Conservation (phyloP, 2,888 invertebrate species). For the Meteorus colon region DNA sequence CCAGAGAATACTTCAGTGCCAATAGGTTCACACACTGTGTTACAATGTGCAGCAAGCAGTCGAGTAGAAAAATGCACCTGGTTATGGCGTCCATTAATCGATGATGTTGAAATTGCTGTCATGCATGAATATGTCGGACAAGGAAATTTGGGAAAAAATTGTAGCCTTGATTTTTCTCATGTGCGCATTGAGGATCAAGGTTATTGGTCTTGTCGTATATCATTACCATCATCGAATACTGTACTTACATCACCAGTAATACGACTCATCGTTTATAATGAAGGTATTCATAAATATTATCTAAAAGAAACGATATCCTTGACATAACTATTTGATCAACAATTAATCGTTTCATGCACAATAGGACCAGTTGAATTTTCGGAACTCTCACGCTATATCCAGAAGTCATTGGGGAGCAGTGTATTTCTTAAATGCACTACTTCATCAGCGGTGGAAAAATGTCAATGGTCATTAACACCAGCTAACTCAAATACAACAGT, state of each 20-base stretch:
- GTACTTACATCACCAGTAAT: slow-evolving; percentile 59
- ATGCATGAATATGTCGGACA: slow-evolving; percentile 65
- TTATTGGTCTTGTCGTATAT: slow-evolving; percentile 67
- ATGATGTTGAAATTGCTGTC: slow-evolving; percentile 57
- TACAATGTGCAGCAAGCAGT: slow-evolving; percentile 66
- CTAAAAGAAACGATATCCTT: background rate
- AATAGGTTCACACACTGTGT: slow-evolving; percentile 60
- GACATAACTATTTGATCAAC: background rate
- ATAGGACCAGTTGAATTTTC: slow-evolving; percentile 69
- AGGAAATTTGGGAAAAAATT: slow-evolving; percentile 66
- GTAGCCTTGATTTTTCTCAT: slow-evolving; percentile 62
- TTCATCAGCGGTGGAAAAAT: slow-evolving; percentile 67
- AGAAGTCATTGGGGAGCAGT: slow-evolving; percentile 67
- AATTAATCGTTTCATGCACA: slow-evolving; percentile 28
- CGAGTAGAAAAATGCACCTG: slow-evolving; percentile 68
- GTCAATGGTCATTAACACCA: slow-evolving; percentile 70
- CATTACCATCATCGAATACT: slow-evolving; percentile 60
- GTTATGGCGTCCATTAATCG: slow-evolving; percentile 63
- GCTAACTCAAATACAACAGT: slow-evolving; percentile 68
- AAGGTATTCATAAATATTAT: slow-evolving; percentile 58
- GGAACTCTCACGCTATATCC: slow-evolving; percentile 70
- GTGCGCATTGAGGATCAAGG: slow-evolving; percentile 65
- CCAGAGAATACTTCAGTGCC: slow-evolving; percentile 64
- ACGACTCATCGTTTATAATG: slow-evolving; percentile 66
- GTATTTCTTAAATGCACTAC: slow-evolving; percentile 69